These are phyloP conservation scores for Manacus vitellinus DNA, from an alignment of 2,113 vertebrate genomes.

Conservation along the genomic window DNA sequence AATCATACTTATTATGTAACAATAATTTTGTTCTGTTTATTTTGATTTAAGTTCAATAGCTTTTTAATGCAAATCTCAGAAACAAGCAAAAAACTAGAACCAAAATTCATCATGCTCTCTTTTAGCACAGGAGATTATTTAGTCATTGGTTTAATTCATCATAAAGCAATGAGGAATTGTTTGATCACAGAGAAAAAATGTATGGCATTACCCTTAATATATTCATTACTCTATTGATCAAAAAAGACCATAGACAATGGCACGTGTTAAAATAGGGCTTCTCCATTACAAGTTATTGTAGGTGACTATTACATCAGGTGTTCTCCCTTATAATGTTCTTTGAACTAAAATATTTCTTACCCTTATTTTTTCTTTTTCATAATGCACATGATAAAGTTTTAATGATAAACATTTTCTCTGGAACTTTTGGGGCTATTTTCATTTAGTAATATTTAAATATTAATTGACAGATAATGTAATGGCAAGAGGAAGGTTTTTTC, in stretches of 20 bases:
- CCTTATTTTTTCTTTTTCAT: neutral
- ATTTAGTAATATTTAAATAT: neutral
- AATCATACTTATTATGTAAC: neutral
- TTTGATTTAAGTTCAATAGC: neutral
- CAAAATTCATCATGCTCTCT: neutral
- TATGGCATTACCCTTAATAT: neutral
- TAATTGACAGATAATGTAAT: neutral
- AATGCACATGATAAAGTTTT: neutral
- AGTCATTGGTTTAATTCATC: neutral
- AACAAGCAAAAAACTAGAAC: neutral
- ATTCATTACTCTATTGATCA: neutral
- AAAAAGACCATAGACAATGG: neutral
- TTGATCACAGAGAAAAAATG: neutral
- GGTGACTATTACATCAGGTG: neutral
- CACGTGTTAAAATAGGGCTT: neutral
- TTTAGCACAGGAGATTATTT: neutral
- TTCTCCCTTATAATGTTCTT: neutral
- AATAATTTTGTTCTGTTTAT: neutral
- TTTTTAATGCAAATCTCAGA: neutral
- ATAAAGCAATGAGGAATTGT: neutral
- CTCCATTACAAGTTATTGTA: neutral
- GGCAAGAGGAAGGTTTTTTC: neutral
- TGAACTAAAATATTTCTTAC: neutral
- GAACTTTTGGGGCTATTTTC: neutral
- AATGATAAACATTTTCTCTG: neutral